Base-by-base conservation (phyloP, 2,888 invertebrate genomes). In the Alcis repandata region DNA sequence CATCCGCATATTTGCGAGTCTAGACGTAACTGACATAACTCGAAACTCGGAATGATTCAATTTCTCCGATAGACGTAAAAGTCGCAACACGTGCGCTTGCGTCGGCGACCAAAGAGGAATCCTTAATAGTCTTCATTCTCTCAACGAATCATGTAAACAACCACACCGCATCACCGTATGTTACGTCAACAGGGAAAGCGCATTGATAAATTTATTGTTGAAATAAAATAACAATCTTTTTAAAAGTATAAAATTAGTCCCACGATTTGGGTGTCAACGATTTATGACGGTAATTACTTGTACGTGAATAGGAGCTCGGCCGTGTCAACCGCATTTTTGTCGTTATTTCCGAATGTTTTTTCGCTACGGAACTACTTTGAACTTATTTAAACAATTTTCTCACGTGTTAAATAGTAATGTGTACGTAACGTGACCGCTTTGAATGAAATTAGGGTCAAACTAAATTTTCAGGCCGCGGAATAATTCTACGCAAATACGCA, bases 111-210 rank as follows among this genome's bases (percentile, higher is more conserved):
- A 60, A 73, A 74, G 76, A 78, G 69, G 83, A 82, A 84, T 89
- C 86, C 87, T 84, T 86, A 87, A 88, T 82, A 78, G 79, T 71
- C 69, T 72, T 79, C 74, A 74, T 79, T 78, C 77, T 84, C 85
- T 85, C 79, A 80, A 80, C 78, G 75, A 73, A 78, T 85, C 84
- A 82, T 82, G 86, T 84, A 85, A 88, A 86, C 86, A 84, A 85
- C 81, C 79, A 77, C 82, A 79, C 83, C 84, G 79, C 84, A 85
- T 81, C 84, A 82, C 83, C 88, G 79, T 71, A 69, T 66, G 74
- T 91, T 91, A 79, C 87, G 82, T 90, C 87, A 90, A 73, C 38
- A 48, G 79, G 82, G 91, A 92, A 92, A 92, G 92, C 83, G 84
- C 85, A 87, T 87, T 83, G 80, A 85, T 84, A 80, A 80, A 78